phyloP scores from a whole-genome alignment of 2,888 invertebrate genomes.

The Cheilosia impressa region DNA sequence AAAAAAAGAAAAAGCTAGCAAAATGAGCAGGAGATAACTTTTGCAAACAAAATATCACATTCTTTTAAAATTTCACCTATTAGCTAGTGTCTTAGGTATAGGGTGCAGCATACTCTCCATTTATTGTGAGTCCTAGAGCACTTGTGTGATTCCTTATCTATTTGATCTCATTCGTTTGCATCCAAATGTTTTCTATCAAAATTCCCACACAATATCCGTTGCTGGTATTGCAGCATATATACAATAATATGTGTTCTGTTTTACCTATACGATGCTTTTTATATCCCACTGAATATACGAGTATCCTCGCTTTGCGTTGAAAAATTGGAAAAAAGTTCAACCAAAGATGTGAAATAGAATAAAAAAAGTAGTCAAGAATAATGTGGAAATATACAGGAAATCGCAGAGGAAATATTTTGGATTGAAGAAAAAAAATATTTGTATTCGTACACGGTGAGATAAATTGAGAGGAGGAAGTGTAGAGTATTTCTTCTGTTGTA shows the following conservation, averaged over 20 bases:
- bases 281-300: conserved; percentile 30
- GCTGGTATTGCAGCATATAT: conserved; percentile 30
- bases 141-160: conserved; percentile 7
- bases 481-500: conserved; percentile 22
- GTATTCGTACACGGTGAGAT: conserved; percentile 22
- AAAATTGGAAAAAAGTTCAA: background rate
- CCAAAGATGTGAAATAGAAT: conserved; percentile 15
- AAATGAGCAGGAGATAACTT: too few species aligned
- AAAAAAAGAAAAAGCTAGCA: too few species aligned
- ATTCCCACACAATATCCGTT: conserved; percentile 69
- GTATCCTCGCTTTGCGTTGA: conserved; percentile 37
- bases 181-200: conserved; percentile 57
- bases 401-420: conserved; percentile 64
- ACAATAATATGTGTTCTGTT: conserved; percentile 20
- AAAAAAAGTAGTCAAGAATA: background rate
- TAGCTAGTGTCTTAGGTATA: background rate
- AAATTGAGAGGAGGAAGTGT: conserved; percentile 29
- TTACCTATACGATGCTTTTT: conserved; percentile 24
- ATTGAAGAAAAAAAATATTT: conserved; percentile 55
- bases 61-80: too few species aligned
- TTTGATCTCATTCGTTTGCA: conserved; percentile 51
- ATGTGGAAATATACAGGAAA: conserved; percentile 40
- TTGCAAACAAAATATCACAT: too few species aligned
- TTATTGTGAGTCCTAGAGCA: too few species aligned
- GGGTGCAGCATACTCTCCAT: background rate